Percentiles rank a stretch among this genome's conserved stretches.
Conservation (phyloP, 2,888 invertebrate genomes). For the Tenthredo scrophulariae region DNA sequence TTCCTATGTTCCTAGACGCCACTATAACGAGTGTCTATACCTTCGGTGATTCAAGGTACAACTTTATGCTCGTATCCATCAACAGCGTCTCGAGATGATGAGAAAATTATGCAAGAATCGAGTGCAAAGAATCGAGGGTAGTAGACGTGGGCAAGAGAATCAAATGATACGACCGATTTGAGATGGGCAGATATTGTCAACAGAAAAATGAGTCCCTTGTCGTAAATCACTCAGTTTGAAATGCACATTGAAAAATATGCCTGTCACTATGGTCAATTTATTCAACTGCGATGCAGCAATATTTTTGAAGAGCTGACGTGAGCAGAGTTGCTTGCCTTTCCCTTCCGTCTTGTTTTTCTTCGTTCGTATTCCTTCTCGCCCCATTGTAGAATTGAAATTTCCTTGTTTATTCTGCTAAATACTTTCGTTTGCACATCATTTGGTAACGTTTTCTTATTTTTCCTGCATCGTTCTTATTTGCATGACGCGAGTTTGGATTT, state of each 20-base stretch:
- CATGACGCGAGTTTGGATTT: neutral
- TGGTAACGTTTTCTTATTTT: neutral
- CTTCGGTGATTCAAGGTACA: constrained; percentile 22
- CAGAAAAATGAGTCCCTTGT: constrained; percentile 28
- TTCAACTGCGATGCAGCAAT: neutral
- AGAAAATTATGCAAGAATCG: constrained; percentile 45
- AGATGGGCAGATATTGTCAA: neutral
- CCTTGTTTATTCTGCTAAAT: neutral
- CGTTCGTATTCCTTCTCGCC: neutral
- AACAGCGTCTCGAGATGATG: constrained; percentile 23
- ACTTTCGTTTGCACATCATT: constrained; percentile 25
- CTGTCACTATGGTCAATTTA: neutral
- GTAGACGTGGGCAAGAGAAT: neutral
- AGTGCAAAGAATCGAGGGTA: neutral
- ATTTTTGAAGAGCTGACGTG: neutral
- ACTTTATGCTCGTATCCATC: constrained; percentile 31
- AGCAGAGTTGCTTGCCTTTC: neutral
- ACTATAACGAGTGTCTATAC: constrained; percentile 17
- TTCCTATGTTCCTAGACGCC: neutral
- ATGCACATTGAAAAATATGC: neutral
- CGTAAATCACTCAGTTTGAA: constrained; percentile 12
- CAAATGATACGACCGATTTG: neutral
- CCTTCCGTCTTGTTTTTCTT: neutral
- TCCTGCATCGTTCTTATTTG: neutral
- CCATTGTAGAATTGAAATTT: neutral